phyloP scores from a whole-genome alignment of 2,888 invertebrate genomes.

The Strigamia transsilvanica region DNA sequence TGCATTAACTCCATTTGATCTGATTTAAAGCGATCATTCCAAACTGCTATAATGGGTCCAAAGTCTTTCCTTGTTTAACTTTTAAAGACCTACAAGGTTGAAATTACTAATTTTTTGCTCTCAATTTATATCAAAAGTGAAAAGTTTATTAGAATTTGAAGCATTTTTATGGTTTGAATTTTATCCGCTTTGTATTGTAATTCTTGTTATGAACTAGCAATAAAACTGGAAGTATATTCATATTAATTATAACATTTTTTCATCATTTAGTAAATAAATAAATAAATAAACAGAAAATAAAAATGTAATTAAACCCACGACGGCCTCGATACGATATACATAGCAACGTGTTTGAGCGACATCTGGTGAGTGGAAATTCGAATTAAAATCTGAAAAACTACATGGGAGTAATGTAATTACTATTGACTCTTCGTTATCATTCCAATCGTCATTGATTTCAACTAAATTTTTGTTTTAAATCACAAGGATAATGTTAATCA shows the following conservation, averaged over 20 bases:
- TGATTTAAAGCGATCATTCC: constrained; percentile 42
- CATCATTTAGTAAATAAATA: neutral
- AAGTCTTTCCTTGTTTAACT: neutral
- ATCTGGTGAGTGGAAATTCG: neutral
- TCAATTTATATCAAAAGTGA: neutral
- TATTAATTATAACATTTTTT: neutral
- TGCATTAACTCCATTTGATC: constrained; percentile 37
- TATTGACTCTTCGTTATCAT: neutral
- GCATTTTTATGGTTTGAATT: neutral
- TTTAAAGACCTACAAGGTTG: neutral
- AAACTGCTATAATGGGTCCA: constrained; percentile 45
- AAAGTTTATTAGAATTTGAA: neutral
- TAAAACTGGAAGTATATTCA: constrained; percentile 22
- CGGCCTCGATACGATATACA: neutral
- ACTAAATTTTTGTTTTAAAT: neutral
- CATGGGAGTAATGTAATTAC: neutral
- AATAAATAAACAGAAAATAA: neutral
- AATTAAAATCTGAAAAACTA: neutral
- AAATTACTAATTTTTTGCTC: neutral
- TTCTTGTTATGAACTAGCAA: constrained; percentile 27
- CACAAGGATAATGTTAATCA: neutral
- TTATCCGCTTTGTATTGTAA: constrained; percentile 17
- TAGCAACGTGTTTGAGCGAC: neutral
- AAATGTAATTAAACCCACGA: neutral
- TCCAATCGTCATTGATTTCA: neutral